Evolutionary conservation across 1,140 invertebrate genomes (phyloP).

Genomic region (Propsilocerus akamusi): DNA sequence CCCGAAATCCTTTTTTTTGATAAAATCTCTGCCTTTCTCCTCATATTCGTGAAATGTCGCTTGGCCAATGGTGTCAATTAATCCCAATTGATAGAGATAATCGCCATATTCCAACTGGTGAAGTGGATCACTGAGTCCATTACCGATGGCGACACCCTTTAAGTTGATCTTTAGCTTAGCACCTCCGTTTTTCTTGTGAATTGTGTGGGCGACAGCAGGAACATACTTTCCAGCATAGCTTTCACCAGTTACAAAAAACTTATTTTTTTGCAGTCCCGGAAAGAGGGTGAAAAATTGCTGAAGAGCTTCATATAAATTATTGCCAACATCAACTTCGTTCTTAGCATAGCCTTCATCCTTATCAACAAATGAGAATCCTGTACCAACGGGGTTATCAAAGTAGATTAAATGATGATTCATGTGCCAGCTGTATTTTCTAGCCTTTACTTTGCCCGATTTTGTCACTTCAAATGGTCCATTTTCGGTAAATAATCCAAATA

Average conservation of each 20-base stretch:
- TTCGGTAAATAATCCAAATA: slow-evolving; percentile 66
- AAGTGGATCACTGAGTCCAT: slow-evolving; percentile 64
- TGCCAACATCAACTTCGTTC: slow-evolving; percentile 44
- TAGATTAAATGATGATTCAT: slow-evolving; percentile 55
- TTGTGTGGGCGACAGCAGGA: slow-evolving; percentile 55
- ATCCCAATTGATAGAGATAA: slow-evolving; percentile 63
- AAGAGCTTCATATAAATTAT: slow-evolving; percentile 42
- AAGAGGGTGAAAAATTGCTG: slow-evolving; percentile 58
- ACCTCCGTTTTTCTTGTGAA: slow-evolving; percentile 36
- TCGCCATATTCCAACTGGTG: slow-evolving; percentile 61
- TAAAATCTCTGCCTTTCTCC: slow-evolving; percentile 31
- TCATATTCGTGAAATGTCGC: slow-evolving; percentile 39
- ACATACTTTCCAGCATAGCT: slow-evolving; percentile 78
- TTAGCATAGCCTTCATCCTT: slow-evolving; percentile 37
- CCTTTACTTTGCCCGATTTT: slow-evolving; percentile 29
- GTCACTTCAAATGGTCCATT: slow-evolving; percentile 57
- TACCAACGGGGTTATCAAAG: slow-evolving; percentile 76
- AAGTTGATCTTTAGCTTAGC: slow-evolving; percentile 40
- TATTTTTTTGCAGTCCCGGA: slow-evolving; percentile 37
- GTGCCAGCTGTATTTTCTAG: slow-evolving; percentile 54
- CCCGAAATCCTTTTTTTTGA: slow-evolving; percentile 37
- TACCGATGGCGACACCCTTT: slow-evolving; percentile 64
- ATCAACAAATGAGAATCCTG: slow-evolving; percentile 57
- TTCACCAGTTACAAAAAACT: slow-evolving; percentile 68
- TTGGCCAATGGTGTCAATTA: slow-evolving; percentile 47